phyloP scores from a whole-genome alignment of 2,888 invertebrate species.

The Harpagoxenus sublaevis region DNA sequence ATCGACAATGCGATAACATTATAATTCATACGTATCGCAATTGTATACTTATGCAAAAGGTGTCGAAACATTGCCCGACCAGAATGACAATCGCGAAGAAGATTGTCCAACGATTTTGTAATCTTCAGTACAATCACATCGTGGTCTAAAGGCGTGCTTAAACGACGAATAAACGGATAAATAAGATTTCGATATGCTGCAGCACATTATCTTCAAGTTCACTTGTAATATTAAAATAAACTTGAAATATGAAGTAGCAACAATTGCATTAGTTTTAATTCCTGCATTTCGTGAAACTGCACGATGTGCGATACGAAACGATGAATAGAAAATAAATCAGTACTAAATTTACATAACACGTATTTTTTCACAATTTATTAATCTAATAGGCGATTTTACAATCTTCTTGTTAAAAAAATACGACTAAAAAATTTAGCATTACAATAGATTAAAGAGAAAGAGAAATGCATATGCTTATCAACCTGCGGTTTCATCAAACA shows the following conservation, averaged over 20 bases:
- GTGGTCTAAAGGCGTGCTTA: not conserved
- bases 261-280: not conserved
- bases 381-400: not conserved
- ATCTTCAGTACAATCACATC: not conserved
- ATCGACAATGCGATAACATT: slow-evolving; percentile 61
- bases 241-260: not conserved
- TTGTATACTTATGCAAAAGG: slow-evolving; percentile 51
- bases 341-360: not conserved
- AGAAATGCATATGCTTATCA: not conserved
- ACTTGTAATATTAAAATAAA: not conserved
- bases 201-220: not conserved
- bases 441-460: not conserved
- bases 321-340: not conserved
- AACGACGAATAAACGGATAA: not conserved
- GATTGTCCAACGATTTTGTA: slow-evolving; percentile 36
- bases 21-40: slow-evolving; percentile 62
- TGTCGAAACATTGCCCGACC: slow-evolving; percentile 50
- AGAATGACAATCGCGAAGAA: slow-evolving; percentile 57
- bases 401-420: not conserved
- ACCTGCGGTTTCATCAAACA: not conserved
- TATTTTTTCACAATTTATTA: not conserved
- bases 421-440: not conserved
- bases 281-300: not conserved
- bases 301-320: not conserved
- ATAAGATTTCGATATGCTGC: not conserved